Evolutionary conservation across 2,888 invertebrate species (phyloP), one percentile per base, ranked within the genome.

Genomic region (Sphaeridia pumilis): DNA sequence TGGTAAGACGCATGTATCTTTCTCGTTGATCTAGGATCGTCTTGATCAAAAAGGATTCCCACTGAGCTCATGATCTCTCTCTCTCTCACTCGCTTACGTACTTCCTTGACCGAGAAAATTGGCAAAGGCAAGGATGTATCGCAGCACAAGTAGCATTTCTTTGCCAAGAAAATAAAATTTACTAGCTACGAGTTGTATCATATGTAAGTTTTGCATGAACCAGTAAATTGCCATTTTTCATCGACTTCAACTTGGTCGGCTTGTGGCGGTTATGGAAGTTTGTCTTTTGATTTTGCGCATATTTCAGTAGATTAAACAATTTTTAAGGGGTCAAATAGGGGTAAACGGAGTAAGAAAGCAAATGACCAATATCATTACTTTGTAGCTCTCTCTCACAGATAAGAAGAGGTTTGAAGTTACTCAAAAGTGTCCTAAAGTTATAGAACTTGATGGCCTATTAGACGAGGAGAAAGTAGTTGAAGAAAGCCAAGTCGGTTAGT

Each of bases 1-100:
- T 70, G 84, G 88, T 88, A 67, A 70, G 35, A 24, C 31, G 35
- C 17, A 24, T 44, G 14, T 21, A 10, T 7, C n/a, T n/a, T n/a
- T n/a, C n/a, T n/a, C n/a, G n/a, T n/a, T n/a, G n/a, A n/a, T n/a
- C n/a, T n/a, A n/a, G n/a, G n/a, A n/a, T n/a, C n/a, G n/a, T n/a
- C n/a, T n/a, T n/a, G n/a, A n/a, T n/a, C n/a, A n/a, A 31, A 12
- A 14, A 31, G 34, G 14, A 31, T 31, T 31, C 14, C 34, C 14
- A 31, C 34, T 31, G 14, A 10, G 10, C 10, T 31, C 34, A 31
- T 31, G 14, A n/a, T n/a, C n/a, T n/a, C n/a, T n/a, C n/a, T n/a
- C n/a, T n/a, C n/a, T n/a, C n/a, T n/a, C n/a, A n/a, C n/a, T n/a
- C n/a, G n/a, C n/a, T n/a, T n/a, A n/a, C n/a, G n/a, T n/a, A n/a